Conservation (phyloP, 2,888 invertebrate species). For the Prosapia bicincta region DNA sequence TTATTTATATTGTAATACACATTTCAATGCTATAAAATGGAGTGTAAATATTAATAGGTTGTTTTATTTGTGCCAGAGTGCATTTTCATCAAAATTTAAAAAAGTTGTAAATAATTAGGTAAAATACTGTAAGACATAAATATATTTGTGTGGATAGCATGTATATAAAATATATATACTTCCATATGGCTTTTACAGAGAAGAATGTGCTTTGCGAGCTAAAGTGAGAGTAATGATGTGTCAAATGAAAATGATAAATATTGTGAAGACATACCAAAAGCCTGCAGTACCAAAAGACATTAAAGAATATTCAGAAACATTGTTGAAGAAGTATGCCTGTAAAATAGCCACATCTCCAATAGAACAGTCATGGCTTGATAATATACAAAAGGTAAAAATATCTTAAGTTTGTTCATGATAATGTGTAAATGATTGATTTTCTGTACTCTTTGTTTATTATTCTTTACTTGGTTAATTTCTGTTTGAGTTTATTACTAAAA, state of each 20-base stretch:
- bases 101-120: too few relatives aligned
- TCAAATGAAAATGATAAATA: constrained; percentile 15
- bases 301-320: constrained; percentile 9
- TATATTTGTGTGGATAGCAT: too few relatives aligned
- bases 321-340: constrained; percentile 13
- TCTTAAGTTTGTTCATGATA: too few relatives aligned
- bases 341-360: constrained; percentile 11
- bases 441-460: not conserved
- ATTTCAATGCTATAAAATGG: too few relatives aligned
- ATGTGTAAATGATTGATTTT: too few relatives aligned
- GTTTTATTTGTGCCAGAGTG: too few relatives aligned
- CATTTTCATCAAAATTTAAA: too few relatives aligned
- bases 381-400: constrained; percentile 11
- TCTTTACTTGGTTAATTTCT: not conserved
- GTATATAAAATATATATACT: too few relatives aligned
- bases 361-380: constrained; percentile 16
- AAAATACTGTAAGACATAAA: too few relatives aligned
- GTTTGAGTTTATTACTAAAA: not conserved
- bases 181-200: constrained; percentile 18
- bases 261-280: not conserved
- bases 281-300: not conserved
- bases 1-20: too few relatives aligned
- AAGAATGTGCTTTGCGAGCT: constrained; percentile 21
- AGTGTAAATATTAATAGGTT: too few relatives aligned
- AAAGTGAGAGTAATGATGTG: constrained; percentile 21